phyloP scores from a whole-genome alignment of 1,140 invertebrate genomes.

The Brachionus manjavacas region DNA sequence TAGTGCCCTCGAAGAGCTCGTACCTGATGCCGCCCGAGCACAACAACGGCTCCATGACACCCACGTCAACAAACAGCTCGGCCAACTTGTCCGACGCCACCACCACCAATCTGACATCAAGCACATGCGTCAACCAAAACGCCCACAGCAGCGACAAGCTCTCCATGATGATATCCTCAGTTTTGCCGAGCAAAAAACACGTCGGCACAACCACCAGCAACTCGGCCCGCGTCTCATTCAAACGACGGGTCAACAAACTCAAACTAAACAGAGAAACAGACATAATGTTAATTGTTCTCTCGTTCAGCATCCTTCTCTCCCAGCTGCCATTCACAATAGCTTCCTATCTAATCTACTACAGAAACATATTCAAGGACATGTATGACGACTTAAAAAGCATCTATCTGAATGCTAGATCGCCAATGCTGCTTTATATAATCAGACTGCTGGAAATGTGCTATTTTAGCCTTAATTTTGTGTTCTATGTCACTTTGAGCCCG shows the following conservation, averaged over 20 bases:
- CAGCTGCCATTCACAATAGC: slow-evolving; percentile 36
- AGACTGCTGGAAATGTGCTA: slow-evolving; percentile 32
- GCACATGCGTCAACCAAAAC: slow-evolving; percentile 1
- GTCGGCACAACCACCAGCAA: not conserved
- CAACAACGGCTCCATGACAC: slow-evolving; percentile 7
- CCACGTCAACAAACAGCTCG: not conserved
- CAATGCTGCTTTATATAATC: slow-evolving; percentile 24
- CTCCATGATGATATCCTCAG: slow-evolving; percentile 1
- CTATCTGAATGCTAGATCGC: not conserved
- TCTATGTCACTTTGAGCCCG: slow-evolving; percentile 28
- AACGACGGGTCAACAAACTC: not conserved
- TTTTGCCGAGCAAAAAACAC: not conserved
- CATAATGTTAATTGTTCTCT: slow-evolving; percentile 39
- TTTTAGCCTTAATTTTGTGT: slow-evolving; percentile 40
- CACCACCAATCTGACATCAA: slow-evolving; percentile 4
- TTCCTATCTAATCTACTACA: slow-evolving; percentile 23
- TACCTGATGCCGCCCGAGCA: not conserved
- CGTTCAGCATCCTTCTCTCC: slow-evolving; percentile 41
- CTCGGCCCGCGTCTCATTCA: not conserved
- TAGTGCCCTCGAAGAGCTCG: not conserved
- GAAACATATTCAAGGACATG: slow-evolving; percentile 13
- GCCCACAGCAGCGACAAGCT: slow-evolving; percentile 12
- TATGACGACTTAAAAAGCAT: not conserved
- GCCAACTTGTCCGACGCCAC: slow-evolving; percentile 13
- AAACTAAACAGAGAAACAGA: slow-evolving; percentile 33